Evolutionary conservation across 2,888 invertebrate species (phyloP), one percentile per base, ranked within the genome.

Genomic region (Lamellibrachia satsuma): DNA sequence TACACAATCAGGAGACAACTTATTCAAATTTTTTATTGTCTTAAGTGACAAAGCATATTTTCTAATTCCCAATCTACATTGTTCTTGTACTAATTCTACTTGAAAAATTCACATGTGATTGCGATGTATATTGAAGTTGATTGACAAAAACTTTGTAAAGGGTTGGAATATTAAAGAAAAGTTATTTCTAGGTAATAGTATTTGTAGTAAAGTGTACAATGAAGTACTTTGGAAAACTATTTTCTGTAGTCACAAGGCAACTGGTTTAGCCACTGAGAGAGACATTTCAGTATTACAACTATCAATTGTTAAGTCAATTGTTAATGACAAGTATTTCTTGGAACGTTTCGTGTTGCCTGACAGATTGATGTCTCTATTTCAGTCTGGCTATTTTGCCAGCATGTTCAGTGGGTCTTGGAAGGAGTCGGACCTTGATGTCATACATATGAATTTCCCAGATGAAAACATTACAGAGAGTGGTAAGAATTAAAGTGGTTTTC

Each of bases 391-490:
- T 96, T 98, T 98, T 96, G 97, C 97, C 15, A 98, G 98, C 95
- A 98, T 98, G 98, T 98, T 98, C 96, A 98, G 97, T 95, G 98
- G 98, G 6, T 97, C 97, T 3, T 98, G 98, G 98, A 97, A 97
- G 95, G 98, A 98, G 96, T 97, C 98, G 0, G 97, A 97, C 92
- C 97, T 98, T 96, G 97, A 97, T 94, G 97, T 97, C 93, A 97
- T 98, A 90, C 97, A 97, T 93, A 97, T 98, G 92, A 97, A 98
- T 96, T 97, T 98, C 92, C 97, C 97, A 3, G 98, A 98, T 97
- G 97, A 98, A 22, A 97, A 97, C 93, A 98, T 98, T 93, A 98
- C 97, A 6, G 95, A 97, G 93, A 97, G 98, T 93, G 97, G 98
- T 98, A 75, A 75, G 97, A 95, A 7, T 52, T 15, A 27, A 91